Base-by-base conservation (phyloP, 2,797 vertebrate genomes). In the Natrix natrix region DNA sequence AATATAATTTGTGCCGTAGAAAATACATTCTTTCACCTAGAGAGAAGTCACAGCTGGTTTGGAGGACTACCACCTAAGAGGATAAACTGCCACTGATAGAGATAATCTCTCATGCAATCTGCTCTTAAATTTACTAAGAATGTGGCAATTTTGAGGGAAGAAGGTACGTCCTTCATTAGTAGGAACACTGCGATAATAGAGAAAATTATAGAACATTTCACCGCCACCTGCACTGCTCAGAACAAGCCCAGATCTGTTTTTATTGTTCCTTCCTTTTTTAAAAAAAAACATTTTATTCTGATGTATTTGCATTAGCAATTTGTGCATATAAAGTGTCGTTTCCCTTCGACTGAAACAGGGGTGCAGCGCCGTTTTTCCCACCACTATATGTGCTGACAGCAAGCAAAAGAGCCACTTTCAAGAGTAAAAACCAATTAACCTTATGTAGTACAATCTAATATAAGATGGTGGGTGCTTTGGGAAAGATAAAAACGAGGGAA, bases 371-470 rank as follows among this genome's bases (percentile, higher is more conserved):
- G 60, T 5, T 20, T 93, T 22, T 17, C 91, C 90, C 52, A 94
- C 78, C 61, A 66, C 56, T 52, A 66, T 86, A 93, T 32, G 0
- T 95, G 90, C 74, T 91, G 94, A 94, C 91, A 26, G 88, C 2
- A 3, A 1, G 91, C 13, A 57, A 14, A 92, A 61, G 91, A 92
- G 60, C 8, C 8, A 59, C 60, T 24, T 11, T 24, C 43, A 43
- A 10, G 14, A 66, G 88, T 92, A 43, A 93, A 96, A 96, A 95
- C 86, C 20, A 54, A 86, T 37, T 94, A 93, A 92, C 87, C 92
- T 89, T 92, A 66, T 88, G 60, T 69, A 92, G 92, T 86, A 24
- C 37, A 92, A 69, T 92, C 86, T 86, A 91, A 74, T 6, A 59
- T 8, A 89, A 86, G 88, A 57, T 10, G 91, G 22, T 4, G 92